Base-by-base conservation (phyloP, 2,888 invertebrate species). In the Julus scanicus region DNA sequence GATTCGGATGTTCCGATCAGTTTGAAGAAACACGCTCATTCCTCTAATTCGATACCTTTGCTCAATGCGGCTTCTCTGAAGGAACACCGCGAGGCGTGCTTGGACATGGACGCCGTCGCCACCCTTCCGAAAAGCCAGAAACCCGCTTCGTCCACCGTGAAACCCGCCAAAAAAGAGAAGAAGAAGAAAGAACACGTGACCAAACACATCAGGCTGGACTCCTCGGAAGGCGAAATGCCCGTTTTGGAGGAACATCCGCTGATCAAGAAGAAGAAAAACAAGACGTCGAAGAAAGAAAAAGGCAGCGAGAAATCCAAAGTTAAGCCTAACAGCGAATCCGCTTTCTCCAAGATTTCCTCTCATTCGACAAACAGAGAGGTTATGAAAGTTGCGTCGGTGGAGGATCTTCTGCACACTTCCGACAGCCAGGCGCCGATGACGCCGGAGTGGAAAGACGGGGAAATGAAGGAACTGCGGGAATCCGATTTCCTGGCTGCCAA, bases 201-300 rank as follows among this genome's bases (percentile, higher is more conserved):
- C 44, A 85, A 85, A 48, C 48, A 49, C 29, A 48, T n/a, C 29
- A 86, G 48, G 20, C 15, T 57, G 63, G 86, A 63, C 37, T 53
- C 86, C 3, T 86, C 86, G 2, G 86, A 86, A 2, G 86, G 57
- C n/a, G 86, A 86, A 2, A 39, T 57, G 37, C 80, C 80, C 37
- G 3, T 37, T 11, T 2, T 15, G 53, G 48, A 86, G 1, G 48
- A 86, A n/a, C 48, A 86, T 15, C 48, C 86, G 13, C 15, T 29
- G 4, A 11, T 37, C 63, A 86, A 86, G 63, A 86, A 86, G 57
- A 86, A 86, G 86, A 86, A 57, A n/a, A 86, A 57, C 57, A 86
- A 86, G 57, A 17, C 49, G 9, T 53, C 63, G n/a, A 86, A 86
- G 63, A 57, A 53, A 29, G 63, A 86, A 9, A 63, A 86, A 5